Evolutionary conservation across 2,888 invertebrate genomes (phyloP), one percentile per base, ranked within the genome.

Genomic region (Eupeodes latifasciatus): DNA sequence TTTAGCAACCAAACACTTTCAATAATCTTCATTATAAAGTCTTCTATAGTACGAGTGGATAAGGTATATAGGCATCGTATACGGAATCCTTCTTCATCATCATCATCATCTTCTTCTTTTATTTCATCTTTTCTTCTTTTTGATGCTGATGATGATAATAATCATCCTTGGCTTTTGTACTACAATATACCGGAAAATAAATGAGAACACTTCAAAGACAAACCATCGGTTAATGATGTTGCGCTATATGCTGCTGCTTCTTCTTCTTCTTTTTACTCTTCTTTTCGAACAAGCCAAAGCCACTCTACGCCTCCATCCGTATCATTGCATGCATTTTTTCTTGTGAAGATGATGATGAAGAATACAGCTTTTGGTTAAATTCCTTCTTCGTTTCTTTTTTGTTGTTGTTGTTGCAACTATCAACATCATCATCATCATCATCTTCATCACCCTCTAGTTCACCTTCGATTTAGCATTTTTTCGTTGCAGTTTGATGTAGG

Each of bases 231-330:
- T 88, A 84, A 88, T 88, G 88, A 88, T 81, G 76, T 27, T 88
- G 59, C 67, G 57, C 51, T 74, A 59, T 55, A 5, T 40, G 44
- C 14, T 34, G 72, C 14, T 83, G 76, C 80, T 84, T 67, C 80
- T 91, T 72, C 77, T 90, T 91, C 91, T 90, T 87, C 40, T 4
- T 40, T 40, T 84, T 72, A 77, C 90, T 72, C 75, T 90, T 91
- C 91, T 90, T 87, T 79, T 89, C 85, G 81, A 64, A 77, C 71
- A 88, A 61, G 55, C 53, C 69, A 40, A 72, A 72, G 44, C 59
- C 72, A 72, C 72, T 72, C 34, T 66, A 75, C 57, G 55, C 64
- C 77, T 81, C 34, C 69, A 62, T 57, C 36, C 77, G 66, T 59
- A 69, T 71, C 57, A 51, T 49, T 19, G 11, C 11, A 47, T n/a